Percentiles rank a stretch among this genome's conserved stretches.
Evolutionary conservation across 2,888 invertebrate genomes (phyloP).

Genomic region (Lysandra bellargus): DNA sequence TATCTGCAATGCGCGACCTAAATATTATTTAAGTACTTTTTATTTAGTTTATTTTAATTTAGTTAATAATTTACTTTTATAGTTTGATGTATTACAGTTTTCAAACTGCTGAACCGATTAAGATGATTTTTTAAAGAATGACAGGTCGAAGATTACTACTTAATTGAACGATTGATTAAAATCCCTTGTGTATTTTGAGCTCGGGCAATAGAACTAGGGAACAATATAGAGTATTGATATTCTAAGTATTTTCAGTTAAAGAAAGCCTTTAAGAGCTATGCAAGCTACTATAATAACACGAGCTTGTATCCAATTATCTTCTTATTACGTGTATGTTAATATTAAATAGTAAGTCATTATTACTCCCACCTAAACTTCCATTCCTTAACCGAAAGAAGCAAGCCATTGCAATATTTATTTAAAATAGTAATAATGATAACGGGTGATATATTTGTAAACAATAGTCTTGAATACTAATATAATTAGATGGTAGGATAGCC

Average conservation of each 20-base stretch:
- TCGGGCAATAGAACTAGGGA: conserved; percentile 14
- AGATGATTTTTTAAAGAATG: background rate
- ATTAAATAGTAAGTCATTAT: conserved; percentile 6
- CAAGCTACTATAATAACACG: no score
- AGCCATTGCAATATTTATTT: conserved; percentile 29
- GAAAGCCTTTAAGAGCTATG: background rate
- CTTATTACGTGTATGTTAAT: background rate
- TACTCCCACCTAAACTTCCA: conserved; percentile 26
- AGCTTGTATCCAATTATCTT: background rate
- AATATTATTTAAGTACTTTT: background rate
- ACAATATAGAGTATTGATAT: conserved; percentile 15
- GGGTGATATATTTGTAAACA: conserved; percentile 30
- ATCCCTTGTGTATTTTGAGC: background rate
- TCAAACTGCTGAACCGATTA: background rate
- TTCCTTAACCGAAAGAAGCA: conserved; percentile 18
- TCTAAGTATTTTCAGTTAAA: background rate
- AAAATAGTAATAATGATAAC: conserved; percentile 24
- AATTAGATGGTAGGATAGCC: background rate
- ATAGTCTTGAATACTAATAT: background rate
- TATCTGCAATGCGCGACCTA: background rate
- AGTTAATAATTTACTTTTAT: background rate
- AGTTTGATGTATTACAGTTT: background rate
- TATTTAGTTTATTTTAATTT: background rate
- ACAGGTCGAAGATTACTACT: background rate
- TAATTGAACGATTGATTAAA: background rate